Base-by-base conservation (phyloP, 1,140 invertebrate species). In the Caenorhabditis inopinata region DNA sequence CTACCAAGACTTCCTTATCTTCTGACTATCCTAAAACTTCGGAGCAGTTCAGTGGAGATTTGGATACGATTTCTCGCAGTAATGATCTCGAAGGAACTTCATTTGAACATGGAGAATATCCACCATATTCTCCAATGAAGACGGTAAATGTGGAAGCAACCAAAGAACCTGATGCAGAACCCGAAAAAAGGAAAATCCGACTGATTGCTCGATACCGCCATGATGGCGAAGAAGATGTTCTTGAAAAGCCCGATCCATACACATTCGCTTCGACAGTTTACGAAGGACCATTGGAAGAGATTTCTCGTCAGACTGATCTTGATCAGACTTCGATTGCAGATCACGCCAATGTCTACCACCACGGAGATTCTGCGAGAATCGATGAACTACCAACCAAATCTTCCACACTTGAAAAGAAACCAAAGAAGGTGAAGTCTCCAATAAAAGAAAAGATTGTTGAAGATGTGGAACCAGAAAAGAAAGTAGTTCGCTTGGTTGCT, bases 151-250 rank as follows among this genome's bases (percentile, higher is more conserved):
- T 48, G 5, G 21, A 68, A 6, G 82, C 78, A 45, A 77, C 85
- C 21, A 25, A 74, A 38, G 23, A n/a, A 5, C 6, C 27, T 14
- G 49, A 9, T 29, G 32, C 1, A 16, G 76, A 78, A 11, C 23
- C 38, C 1, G 76, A 53, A 32, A 48, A 29, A n/a, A 68, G 32
- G 7, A 35, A 21, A 25, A 45, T 35, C 51, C 76, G 76, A 0
- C 18, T 53, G 5, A 45, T 78, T 21, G 76, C 76, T 27, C 47
- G 76, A 12, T 27, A 45, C 2, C 35, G 76, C 2, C 80, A 82
- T 23, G 80, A 82, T 45, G 75, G 81, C 58, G 74, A 79, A 16
- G 45, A 85, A 68, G 87, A 84, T 79, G 86, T 84, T 85, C 82
- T 84, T 83, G 81, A 85, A 47, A 79, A 79, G 25, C 18, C 53